Percentiles rank a stretch among this genome's conserved stretches.
Evolutionary conservation across 2,797 vertebrate genomes (phyloP).

Genomic region (Xenentodon cancila): DNA sequence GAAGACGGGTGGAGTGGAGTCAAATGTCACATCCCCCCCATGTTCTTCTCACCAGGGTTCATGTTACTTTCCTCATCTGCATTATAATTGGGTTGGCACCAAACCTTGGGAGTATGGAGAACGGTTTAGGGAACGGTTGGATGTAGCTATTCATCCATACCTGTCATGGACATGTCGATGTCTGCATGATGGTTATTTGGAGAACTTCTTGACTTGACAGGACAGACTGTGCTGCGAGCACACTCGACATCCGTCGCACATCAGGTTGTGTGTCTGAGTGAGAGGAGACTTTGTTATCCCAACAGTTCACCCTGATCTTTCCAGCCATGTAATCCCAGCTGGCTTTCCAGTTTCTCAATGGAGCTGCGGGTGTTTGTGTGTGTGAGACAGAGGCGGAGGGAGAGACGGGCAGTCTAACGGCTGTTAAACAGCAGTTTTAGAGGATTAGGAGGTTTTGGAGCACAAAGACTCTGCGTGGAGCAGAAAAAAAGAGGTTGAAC

Average conservation of each 20-base stretch:
- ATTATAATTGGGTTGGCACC: no score
- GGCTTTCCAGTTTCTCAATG: no score
- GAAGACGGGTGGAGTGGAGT: no score
- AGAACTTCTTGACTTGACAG: neutral
- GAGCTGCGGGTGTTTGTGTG: neutral
- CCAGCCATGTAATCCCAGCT: neutral
- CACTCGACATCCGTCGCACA: slow-evolving; percentile 10
- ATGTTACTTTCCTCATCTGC: no score
- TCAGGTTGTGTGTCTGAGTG: slow-evolving; percentile 18
- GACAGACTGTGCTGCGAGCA: slow-evolving; percentile 2
- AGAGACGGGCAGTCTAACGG: slow-evolving; percentile 67
- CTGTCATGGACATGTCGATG: no score
- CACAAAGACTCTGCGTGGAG: slow-evolving; percentile 78
- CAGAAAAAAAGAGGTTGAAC: slow-evolving; percentile 63
- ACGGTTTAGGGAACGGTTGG: neutral
- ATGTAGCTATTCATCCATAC: no score
- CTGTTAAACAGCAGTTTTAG: slow-evolving; percentile 84
- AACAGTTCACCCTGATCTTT: no score
- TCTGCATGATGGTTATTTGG: no score
- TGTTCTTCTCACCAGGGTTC: neutral
- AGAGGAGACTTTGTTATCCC: no score
- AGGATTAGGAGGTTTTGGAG: slow-evolving; percentile 79
- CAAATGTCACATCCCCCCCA: neutral
- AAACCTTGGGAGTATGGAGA: no score
- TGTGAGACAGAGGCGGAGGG: neutral